Evolutionary conservation across 1,140 invertebrate genomes (phyloP).

Genomic region (Bombus picipes): DNA sequence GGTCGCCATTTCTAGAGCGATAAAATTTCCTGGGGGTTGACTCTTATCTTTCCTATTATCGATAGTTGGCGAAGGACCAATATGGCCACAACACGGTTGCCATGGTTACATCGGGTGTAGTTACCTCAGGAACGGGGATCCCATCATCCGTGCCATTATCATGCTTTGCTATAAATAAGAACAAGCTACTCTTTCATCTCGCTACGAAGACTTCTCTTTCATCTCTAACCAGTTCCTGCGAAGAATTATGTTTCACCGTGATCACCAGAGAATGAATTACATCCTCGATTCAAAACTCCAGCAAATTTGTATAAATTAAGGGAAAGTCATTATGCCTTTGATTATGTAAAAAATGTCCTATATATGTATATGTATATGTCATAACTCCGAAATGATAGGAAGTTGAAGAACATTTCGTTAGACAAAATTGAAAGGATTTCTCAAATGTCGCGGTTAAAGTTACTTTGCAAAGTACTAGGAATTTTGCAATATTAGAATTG

Average conservation of each 20-base stretch:
- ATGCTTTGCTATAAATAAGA: constrained; percentile 79
- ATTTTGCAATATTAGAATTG: no score
- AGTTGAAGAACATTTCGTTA: background rate
- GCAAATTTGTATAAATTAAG: background rate
- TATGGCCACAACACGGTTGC: constrained; percentile 76
- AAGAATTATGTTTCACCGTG: background rate
- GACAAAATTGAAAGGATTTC: background rate
- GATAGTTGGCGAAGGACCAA: constrained; percentile 81
- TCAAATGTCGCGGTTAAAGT: background rate
- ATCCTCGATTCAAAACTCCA: background rate
- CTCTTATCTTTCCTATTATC: constrained; percentile 83
- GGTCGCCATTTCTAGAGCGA: constrained; percentile 70
- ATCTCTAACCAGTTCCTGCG: background rate
- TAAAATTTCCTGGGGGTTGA: constrained; percentile 68
- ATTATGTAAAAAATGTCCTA: background rate
- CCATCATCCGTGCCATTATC: constrained; percentile 82
- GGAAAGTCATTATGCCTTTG: background rate
- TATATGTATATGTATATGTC: background rate
- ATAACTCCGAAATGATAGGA: background rate
- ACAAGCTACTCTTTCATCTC: constrained; percentile 66
- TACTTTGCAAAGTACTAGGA: fast-evolving
- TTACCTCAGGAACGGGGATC: constrained; percentile 66
- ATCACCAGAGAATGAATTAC: background rate
- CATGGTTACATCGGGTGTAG: constrained; percentile 71
- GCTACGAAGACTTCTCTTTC: background rate